Percentiles rank a stretch among this genome's conserved stretches.
Evolutionary conservation across 1,140 invertebrate genomes (phyloP).

Genomic region (Portunus trituberculatus): DNA sequence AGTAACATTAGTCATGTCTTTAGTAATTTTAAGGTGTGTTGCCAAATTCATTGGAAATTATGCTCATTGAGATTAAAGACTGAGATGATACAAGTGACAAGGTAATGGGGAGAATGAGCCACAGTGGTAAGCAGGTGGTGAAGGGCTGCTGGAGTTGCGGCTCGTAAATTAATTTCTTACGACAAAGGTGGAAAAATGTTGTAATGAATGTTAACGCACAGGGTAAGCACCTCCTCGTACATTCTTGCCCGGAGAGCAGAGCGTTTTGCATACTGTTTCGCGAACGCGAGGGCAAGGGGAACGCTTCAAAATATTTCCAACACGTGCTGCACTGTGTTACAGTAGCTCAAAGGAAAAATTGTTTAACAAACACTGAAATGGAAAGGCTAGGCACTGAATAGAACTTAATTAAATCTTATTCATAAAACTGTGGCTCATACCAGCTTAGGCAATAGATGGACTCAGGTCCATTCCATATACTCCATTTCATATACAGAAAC

Average conservation of each 20-base stretch:
- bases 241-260: neutral
- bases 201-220: neutral
- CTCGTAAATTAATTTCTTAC: neutral
- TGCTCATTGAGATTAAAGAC: neutral
- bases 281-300: neutral
- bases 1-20: neutral
- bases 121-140: neutral
- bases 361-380: neutral
- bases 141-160: neutral
- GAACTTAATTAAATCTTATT: neutral
- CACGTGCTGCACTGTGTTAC: neutral
- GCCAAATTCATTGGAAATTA: neutral
- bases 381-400: neutral
- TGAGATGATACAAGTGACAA: neutral
- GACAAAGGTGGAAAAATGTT: constrained; percentile 1
- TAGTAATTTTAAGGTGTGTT: neutral
- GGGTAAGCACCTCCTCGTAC: neutral
- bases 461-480: no score
- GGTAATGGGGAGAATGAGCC: neutral
- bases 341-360: neutral
- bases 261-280: neutral
- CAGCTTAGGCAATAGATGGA: neutral
- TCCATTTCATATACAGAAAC: no score
- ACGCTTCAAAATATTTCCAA: neutral
- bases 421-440: neutral